A percentile compares a stretch with the other conserved stretches of the same genome.
Evolutionary conservation across 2,888 invertebrate species (phyloP).

Genomic region (Myopa testacea): DNA sequence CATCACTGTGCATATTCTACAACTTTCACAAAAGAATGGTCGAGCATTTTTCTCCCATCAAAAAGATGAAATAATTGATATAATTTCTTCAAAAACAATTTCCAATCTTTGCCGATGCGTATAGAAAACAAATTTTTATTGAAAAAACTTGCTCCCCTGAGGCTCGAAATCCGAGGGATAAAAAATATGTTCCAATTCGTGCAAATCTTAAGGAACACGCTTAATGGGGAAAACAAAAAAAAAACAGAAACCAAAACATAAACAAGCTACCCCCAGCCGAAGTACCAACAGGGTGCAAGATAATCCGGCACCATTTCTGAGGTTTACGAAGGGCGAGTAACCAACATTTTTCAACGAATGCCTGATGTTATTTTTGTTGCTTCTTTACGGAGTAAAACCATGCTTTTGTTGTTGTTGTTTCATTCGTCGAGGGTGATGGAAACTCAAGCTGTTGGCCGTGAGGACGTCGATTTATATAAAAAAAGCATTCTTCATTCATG

Average conservation of each 20-base stretch:
- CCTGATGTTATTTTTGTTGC: not conserved
- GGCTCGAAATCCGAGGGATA: slow-evolving; percentile 50
- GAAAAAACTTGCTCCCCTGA: slow-evolving; percentile 37
- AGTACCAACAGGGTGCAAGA: slow-evolving; percentile 13
- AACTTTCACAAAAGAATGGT: too few species aligned
- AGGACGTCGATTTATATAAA: not conserved
- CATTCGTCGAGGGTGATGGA: slow-evolving; percentile 3
- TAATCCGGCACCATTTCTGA: slow-evolving; percentile 33
- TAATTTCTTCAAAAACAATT: too few species aligned
- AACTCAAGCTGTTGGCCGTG: slow-evolving; percentile 7
- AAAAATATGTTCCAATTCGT: slow-evolving; percentile 56
- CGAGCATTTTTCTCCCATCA: too few species aligned
- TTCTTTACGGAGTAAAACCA: not conserved
- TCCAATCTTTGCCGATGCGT: not conserved
- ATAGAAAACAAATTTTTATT: slow-evolving; percentile 32
- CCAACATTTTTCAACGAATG: slow-evolving; percentile 8
- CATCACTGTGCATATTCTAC: too few species aligned
- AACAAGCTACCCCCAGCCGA: not conserved
- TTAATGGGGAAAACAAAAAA: not conserved
- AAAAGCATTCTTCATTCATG: not conserved
- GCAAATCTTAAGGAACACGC: slow-evolving; percentile 20
- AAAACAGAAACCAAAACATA: not conserved
- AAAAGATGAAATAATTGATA: too few species aligned
- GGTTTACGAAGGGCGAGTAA: slow-evolving; percentile 15
- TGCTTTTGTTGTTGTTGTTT: not conserved